Evolutionary conservation across 2,888 invertebrate species (phyloP).

Genomic region (Pollenia griseotomentosa): DNA sequence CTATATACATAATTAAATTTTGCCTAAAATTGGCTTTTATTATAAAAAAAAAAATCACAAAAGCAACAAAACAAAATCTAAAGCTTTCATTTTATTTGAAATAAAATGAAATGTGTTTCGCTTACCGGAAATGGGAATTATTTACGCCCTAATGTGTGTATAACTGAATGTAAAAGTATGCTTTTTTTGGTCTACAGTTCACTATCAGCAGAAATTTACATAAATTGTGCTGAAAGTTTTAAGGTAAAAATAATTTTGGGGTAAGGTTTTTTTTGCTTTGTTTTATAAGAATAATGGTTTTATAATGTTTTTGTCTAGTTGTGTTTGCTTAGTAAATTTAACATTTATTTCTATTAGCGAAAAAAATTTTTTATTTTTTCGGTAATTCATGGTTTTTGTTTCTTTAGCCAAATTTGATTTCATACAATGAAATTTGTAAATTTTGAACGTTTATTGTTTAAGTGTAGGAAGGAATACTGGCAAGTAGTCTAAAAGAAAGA

Average conservation of each 20-base stretch:
- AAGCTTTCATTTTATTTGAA: background rate
- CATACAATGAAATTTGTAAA: conserved; percentile 4
- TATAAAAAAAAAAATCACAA: no score
- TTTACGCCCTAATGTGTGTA: conserved; percentile 72
- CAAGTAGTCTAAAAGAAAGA: no score
- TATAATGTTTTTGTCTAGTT: conserved; percentile 62
- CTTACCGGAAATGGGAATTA: conserved; percentile 73
- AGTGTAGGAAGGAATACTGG: no score
- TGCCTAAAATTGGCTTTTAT: no score
- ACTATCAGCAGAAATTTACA: conserved; percentile 22
- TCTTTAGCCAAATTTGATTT: conserved; percentile 17
- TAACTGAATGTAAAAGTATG: conserved; percentile 2
- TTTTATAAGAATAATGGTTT: conserved; percentile 53
- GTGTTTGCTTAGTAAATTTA: conserved; percentile 30
- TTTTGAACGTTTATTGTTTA: no score
- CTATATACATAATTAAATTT: no score
- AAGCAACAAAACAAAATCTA: no score
- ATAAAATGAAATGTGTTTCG: conserved; percentile 24
- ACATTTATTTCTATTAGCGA: conserved; percentile 30
- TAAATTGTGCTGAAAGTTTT: conserved; percentile 19
- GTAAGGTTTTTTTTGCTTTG: conserved; percentile 19
- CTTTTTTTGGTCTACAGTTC: background rate
- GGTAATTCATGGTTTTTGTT: conserved; percentile 9
- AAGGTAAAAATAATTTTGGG: background rate
- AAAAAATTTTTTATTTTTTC: background rate